A percentile compares a stretch with the other conserved stretches of the same genome.
Conservation (phyloP, 2,113 vertebrate species). For the Pterophyllum scalare region DNA sequence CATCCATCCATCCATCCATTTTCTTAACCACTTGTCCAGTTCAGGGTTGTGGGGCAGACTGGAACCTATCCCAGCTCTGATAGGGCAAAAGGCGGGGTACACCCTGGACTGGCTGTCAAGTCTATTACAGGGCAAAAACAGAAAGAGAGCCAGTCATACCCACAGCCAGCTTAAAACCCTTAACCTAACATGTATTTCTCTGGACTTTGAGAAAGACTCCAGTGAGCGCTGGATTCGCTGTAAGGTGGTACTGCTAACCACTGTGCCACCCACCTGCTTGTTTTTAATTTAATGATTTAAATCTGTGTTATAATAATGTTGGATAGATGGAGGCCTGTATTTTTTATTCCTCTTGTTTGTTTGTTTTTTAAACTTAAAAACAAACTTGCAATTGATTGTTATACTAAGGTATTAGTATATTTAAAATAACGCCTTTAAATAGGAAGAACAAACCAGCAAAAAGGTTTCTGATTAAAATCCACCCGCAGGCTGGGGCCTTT, state of each 20-base stretch:
- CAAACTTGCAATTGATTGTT: too few relatives aligned
- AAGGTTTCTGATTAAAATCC: background rate
- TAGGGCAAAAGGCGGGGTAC: background rate
- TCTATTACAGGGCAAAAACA: background rate
- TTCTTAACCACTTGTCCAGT: background rate
- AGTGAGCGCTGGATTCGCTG: background rate
- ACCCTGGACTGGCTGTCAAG: background rate
- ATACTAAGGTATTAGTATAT: too few relatives aligned
- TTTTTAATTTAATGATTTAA: background rate
- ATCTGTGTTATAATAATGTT: background rate
- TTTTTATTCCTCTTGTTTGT: too few relatives aligned
- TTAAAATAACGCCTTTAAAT: background rate
- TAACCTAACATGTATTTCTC: background rate
- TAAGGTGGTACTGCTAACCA: background rate
- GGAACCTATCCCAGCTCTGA: background rate
- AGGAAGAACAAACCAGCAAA: background rate
- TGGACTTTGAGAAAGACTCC: background rate
- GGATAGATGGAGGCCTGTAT: too few relatives aligned
- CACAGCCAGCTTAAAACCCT: background rate
- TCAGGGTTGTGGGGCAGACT: background rate
- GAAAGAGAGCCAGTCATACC: background rate
- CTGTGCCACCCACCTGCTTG: background rate
- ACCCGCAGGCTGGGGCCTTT: background rate
- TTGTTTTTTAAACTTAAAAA: too few relatives aligned
- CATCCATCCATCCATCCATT: background rate